These are phyloP conservation scores for Notiomystis cincta DNA, from an alignment of 2,113 vertebrate species.

Conservation along the genomic window DNA sequence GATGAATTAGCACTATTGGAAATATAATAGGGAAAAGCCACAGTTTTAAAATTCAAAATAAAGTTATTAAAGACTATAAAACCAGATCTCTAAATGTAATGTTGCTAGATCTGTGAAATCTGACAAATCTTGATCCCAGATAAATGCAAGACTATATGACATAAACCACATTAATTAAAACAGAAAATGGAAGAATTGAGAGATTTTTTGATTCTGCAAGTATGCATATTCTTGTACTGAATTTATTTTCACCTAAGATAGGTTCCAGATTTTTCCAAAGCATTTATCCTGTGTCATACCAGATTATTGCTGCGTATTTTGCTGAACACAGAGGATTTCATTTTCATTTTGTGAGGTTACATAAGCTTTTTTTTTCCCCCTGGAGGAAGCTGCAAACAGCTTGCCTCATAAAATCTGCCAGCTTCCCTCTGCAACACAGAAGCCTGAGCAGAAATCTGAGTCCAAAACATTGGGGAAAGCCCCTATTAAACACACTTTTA, in stretches of 20 bases:
- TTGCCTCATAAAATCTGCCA: not conserved
- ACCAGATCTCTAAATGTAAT: not conserved
- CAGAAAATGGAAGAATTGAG: not conserved
- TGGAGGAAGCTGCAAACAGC: not conserved
- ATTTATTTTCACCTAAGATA: not conserved
- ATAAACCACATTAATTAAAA: not conserved
- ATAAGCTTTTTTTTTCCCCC: not conserved
- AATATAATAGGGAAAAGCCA: not conserved
- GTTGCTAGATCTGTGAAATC: not conserved
- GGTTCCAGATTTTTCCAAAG: not conserved
- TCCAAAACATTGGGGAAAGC: not conserved
- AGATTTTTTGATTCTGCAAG: not conserved
- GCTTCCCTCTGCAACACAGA: not conserved
- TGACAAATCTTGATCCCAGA: not conserved
- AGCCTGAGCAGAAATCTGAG: not conserved
- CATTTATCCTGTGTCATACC: not conserved
- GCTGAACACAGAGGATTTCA: constrained; percentile 1
- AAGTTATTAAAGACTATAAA: not conserved
- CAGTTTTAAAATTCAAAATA: not conserved
- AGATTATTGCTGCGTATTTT: constrained; percentile 8
- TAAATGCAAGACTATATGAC: not conserved
- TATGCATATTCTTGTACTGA: not conserved
- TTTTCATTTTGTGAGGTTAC: constrained; percentile 37
- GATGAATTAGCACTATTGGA: not conserved
- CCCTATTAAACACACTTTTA: not conserved